phyloP scores from a whole-genome alignment of 2,888 invertebrate genomes.

The Lordiphosa fenestrarum region DNA sequence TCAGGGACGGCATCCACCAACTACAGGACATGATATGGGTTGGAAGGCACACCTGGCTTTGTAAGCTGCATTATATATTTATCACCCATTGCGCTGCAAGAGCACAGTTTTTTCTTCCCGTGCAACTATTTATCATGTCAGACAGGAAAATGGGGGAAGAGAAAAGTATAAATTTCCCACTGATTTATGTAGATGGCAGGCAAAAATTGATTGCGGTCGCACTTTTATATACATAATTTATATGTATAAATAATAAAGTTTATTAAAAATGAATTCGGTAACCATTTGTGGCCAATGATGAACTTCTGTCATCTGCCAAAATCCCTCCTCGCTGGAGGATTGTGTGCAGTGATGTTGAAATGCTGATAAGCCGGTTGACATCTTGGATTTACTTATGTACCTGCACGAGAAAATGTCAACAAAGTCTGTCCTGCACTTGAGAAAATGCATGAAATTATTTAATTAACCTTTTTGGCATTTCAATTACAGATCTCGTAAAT shows the following conservation, averaged over 20 bases:
- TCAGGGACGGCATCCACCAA: conserved; percentile 34
- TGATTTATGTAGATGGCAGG: conserved; percentile 22
- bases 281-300: conserved; percentile 2
- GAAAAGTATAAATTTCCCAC: conserved; percentile 22
- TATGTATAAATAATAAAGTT: conserved; percentile 43
- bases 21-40: conserved; percentile 7
- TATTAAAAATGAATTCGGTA: conserved; percentile 27
- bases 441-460: no score
- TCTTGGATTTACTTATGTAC: background rate
- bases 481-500: no score
- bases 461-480: no score
- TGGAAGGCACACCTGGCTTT: conserved; percentile 37
- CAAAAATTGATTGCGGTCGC: conserved; percentile 28
- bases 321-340: conserved; percentile 14
- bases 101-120: conserved; percentile 20
- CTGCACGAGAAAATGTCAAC: background rate
- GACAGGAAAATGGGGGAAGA: conserved; percentile 2
- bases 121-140: conserved; percentile 58
- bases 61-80: conserved; percentile 26
- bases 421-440: no score
- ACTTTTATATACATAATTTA: conserved; percentile 15
- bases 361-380: conserved; percentile 41
- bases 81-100: conserved; percentile 4
- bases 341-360: conserved; percentile 34
- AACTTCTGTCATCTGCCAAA: conserved; percentile 4